phyloP scores from a whole-genome alignment of 92 coral and sea anemone species.

The Palythoa grandiflora region DNA sequence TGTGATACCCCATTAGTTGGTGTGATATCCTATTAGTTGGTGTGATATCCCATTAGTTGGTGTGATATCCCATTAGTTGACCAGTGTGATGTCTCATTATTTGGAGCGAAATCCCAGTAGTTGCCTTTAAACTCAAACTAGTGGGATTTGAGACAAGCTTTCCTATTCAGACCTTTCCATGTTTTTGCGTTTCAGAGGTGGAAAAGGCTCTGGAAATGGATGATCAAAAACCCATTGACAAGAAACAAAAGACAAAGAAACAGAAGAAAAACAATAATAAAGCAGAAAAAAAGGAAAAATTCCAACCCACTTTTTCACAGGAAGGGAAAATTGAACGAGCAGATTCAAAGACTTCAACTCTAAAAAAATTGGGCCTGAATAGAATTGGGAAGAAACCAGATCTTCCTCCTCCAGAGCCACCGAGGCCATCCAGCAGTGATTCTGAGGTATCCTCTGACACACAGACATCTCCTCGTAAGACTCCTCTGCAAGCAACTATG shows the following conservation, averaged over 20 bases:
- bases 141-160: background rate
- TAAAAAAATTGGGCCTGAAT: conserved; percentile 66
- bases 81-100: no score
- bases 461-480: conserved; percentile 41
- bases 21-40: no score
- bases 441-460: conserved; percentile 32
- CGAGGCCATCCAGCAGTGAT: conserved; percentile 61
- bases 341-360: conserved; percentile 57
- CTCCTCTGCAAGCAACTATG: conserved; percentile 32
- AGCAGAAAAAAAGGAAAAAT: conserved; percentile 64
- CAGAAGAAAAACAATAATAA: conserved; percentile 61
- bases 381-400: conserved; percentile 59
- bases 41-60: no score
- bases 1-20: no score
- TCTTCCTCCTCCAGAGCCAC: conserved; percentile 86
- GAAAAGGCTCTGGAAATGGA: conserved; percentile 88
- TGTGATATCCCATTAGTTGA: no score
- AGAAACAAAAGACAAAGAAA: conserved; percentile 46
- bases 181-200: conserved; percentile 76
- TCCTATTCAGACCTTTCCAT: background rate
- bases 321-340: conserved; percentile 60
- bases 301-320: conserved; percentile 16
- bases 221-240: conserved; percentile 60
- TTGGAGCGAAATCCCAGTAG: no score
- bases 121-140: no score